These are phyloP conservation scores for Apantesis nais DNA, from an alignment of 2,888 invertebrate genomes.

Conservation along the genomic window DNA sequence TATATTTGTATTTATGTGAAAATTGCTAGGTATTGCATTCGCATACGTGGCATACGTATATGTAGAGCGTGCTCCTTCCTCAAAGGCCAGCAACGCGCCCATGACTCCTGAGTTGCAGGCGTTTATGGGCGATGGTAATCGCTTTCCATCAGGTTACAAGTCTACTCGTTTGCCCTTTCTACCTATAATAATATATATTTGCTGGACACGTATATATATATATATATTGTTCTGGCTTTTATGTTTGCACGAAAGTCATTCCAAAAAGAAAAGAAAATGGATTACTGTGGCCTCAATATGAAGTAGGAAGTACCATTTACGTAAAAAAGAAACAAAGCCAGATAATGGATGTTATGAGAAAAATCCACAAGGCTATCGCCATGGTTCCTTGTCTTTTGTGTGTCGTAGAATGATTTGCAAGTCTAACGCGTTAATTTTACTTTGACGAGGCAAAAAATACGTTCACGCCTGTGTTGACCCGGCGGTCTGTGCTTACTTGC, in stretches of 20 bases:
- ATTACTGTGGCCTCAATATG: conserved; percentile 63
- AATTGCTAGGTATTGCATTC: background rate
- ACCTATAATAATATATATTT: too few species aligned
- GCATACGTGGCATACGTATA: background rate
- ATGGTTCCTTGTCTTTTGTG: conserved; percentile 77
- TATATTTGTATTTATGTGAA: background rate
- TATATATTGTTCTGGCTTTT: conserved; percentile 56
- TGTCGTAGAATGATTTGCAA: conserved; percentile 82
- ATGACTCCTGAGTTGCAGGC: too few species aligned
- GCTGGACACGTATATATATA: conserved; percentile 52
- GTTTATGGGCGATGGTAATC: too few species aligned
- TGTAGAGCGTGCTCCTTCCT: too few species aligned
- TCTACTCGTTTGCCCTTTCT: too few species aligned
- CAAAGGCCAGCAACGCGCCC: too few species aligned
- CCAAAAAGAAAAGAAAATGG: conserved; percentile 63
- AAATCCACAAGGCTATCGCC: conserved; percentile 72
- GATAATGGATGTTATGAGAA: conserved; percentile 77
- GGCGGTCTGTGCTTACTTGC: conserved; percentile 44
- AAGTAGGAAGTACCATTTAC: conserved; percentile 49
- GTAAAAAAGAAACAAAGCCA: conserved; percentile 61
- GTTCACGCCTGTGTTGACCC: conserved; percentile 67
- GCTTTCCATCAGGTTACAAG: too few species aligned
- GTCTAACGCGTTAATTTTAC: conserved; percentile 83
- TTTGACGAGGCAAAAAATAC: conserved; percentile 83
- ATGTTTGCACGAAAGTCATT: conserved; percentile 48